Evolutionary conservation across 2,888 invertebrate species (phyloP).

Genomic region (Sesamia inferens): DNA sequence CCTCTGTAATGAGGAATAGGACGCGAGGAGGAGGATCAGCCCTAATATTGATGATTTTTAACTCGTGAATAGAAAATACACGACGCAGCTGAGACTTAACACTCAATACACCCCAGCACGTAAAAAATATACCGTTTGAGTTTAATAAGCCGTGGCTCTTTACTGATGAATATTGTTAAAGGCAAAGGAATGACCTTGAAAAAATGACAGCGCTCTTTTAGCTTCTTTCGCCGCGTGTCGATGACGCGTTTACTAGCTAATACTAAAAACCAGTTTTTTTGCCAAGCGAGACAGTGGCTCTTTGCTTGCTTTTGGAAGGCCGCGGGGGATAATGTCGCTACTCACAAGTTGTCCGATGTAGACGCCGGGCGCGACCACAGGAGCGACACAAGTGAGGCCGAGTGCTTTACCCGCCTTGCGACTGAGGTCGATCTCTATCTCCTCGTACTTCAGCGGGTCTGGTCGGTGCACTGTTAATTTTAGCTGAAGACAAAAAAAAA

Average conservation of each 20-base stretch:
- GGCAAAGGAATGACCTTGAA: neutral
- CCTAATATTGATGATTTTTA: neutral
- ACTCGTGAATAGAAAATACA: neutral
- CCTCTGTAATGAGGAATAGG: too few species aligned
- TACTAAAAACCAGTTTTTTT: neutral
- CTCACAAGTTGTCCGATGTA: conserved; percentile 98
- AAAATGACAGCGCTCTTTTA: neutral
- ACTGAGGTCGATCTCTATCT: conserved; percentile 94
- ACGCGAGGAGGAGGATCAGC: too few species aligned
- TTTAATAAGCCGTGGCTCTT: neutral
- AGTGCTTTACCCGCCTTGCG: conserved; percentile 97
- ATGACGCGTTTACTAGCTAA: neutral
- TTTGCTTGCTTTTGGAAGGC: neutral
- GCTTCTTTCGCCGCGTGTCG: neutral
- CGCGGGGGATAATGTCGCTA: conserved; percentile 30
- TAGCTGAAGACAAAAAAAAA: conserved; percentile 88
- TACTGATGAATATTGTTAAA: neutral
- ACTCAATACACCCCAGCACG: neutral
- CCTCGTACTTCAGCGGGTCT: conserved; percentile 92
- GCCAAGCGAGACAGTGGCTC: neutral
- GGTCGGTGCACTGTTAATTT: conserved; percentile 95
- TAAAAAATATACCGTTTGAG: neutral
- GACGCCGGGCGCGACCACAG: conserved; percentile 92
- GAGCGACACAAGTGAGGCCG: conserved; percentile 95
- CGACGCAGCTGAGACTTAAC: neutral